A percentile compares a stretch with the other conserved stretches of the same genome.
Evolutionary conservation across 2,888 invertebrate species (phyloP).

Genomic region (Trypoxylon attenuatum): DNA sequence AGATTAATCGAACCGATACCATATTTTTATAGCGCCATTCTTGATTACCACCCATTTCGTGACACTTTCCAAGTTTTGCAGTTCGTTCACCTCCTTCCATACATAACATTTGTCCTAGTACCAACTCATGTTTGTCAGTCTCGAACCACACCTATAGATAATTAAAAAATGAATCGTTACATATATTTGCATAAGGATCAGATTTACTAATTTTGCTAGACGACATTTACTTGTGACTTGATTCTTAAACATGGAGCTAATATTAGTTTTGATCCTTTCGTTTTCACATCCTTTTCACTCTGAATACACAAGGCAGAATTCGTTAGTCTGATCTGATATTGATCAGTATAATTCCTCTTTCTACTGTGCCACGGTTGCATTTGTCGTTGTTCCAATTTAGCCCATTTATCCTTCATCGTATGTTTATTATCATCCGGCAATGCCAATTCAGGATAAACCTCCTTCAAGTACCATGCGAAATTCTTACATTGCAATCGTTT

Average conservation of each 20-base stretch:
- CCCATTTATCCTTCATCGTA: conserved; percentile 78
- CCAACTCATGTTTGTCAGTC: conserved; percentile 87
- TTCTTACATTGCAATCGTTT: conserved; percentile 85
- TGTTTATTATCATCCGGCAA: conserved; percentile 79
- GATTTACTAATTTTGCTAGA: neutral
- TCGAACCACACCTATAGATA: conserved; percentile 85
- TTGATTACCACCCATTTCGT: conserved; percentile 92
- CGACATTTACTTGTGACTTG: conserved; percentile 84
- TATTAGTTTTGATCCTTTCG: conserved; percentile 82
- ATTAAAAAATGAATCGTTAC: neutral
- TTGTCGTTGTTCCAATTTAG: conserved; percentile 79
- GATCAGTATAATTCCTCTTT: conserved; percentile 84
- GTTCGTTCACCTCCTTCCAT: conserved; percentile 83
- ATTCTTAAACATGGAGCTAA: conserved; percentile 83
- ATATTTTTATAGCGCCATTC: conserved; percentile 91
- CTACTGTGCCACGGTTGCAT: conserved; percentile 91
- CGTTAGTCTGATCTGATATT: conserved; percentile 84
- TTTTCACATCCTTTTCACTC: conserved; percentile 84
- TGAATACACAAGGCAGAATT: conserved; percentile 87
- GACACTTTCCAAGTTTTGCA: conserved; percentile 91
- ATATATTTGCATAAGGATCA: neutral
- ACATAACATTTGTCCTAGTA: conserved; percentile 89
- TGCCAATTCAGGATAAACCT: conserved; percentile 88
- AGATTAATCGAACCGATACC: conserved; percentile 77
- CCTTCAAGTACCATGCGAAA: conserved; percentile 92